These are phyloP conservation scores for Cossypha polioptera DNA, from an alignment of 2,797 vertebrate genomes.

Conservation along the genomic window DNA sequence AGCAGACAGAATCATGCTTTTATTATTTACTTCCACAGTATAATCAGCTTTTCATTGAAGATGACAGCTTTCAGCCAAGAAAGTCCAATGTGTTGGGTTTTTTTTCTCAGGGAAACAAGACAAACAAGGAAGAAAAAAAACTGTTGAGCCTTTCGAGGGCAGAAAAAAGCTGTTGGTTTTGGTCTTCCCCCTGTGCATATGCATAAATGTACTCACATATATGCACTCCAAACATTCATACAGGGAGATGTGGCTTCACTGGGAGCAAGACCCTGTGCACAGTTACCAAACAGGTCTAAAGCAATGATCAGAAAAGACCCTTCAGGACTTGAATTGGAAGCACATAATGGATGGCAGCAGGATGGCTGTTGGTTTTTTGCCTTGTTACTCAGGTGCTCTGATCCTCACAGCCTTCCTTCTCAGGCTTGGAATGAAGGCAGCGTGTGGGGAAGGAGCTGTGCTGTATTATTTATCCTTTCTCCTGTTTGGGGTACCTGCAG, in stretches of 20 bases:
- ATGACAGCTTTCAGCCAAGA: slow-evolving; percentile 55
- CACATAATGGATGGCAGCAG: neutral
- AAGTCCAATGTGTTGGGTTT: neutral
- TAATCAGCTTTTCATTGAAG: slow-evolving; percentile 58
- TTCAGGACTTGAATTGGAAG: neutral
- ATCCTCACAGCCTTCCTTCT: neutral
- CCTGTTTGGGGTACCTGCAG: too few relatives aligned
- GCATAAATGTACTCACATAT: neutral
- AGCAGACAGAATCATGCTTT: slow-evolving; percentile 25
- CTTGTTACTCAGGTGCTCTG: neutral
- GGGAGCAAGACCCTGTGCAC: neutral
- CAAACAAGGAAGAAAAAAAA: neutral
- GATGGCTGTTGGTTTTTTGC: neutral
- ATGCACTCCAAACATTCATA: fast-evolving
- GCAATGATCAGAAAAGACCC: neutral
- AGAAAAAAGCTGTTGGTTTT: neutral
- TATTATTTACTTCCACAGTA: slow-evolving; percentile 48
- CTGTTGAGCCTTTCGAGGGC: neutral
- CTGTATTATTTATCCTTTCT: neutral
- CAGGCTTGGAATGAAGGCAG: neutral
- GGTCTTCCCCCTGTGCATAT: neutral
- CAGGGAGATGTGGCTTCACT: neutral
- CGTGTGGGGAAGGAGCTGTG: fast-evolving
- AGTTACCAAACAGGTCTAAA: neutral
- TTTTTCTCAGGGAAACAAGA: neutral